Evolutionary conservation across 2,113 vertebrate species (phyloP).

Genomic region (Bolborhynchus lineola): DNA sequence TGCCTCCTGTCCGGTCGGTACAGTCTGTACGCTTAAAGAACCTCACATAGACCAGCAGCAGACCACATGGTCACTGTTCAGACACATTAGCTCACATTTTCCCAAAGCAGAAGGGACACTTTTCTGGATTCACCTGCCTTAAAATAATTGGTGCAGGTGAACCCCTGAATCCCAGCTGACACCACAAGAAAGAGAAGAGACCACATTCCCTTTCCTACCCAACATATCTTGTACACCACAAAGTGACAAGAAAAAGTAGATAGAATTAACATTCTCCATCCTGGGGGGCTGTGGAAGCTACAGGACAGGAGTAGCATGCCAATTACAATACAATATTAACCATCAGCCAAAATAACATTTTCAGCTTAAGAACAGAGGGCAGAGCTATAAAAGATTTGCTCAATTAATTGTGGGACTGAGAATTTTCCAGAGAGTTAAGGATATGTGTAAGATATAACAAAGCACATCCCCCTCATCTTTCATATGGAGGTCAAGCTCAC

Average conservation of each 20-base stretch:
- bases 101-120: neutral
- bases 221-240: neutral
- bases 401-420: conserved; percentile 9
- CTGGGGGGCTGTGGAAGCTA: neutral
- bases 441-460: neutral
- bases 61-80: neutral
- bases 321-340: neutral
- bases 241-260: neutral
- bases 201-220: neutral
- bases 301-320: neutral
- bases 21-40: neutral
- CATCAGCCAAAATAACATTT: neutral
- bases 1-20: neutral
- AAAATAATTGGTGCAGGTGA: neutral
- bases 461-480: neutral
- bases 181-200: neutral
- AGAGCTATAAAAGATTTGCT: neutral
- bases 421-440: conserved; percentile 15
- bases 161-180: neutral
- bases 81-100: neutral
- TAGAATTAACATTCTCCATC: neutral
- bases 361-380: neutral
- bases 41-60: neutral
- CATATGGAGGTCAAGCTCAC: neutral
- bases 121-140: neutral